These are phyloP conservation scores for Drosophila siamana DNA, from an alignment of 2,888 invertebrate species.

Conservation along the genomic window DNA sequence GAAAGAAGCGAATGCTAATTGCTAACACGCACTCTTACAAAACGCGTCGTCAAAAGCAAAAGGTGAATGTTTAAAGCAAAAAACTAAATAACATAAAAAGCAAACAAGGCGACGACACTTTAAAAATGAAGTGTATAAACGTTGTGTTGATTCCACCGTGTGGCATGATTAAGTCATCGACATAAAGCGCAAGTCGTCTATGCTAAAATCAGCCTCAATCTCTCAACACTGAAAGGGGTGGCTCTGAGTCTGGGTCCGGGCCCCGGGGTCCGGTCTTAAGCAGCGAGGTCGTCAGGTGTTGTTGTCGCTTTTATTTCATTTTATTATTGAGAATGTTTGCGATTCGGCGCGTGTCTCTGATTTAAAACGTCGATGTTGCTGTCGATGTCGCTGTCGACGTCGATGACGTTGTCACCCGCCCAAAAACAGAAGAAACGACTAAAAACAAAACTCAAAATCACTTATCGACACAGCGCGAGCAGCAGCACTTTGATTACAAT, in stretches of 20 bases:
- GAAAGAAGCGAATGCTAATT: conserved; percentile 68
- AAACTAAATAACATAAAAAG: background rate
- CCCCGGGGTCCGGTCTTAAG: conserved; percentile 49
- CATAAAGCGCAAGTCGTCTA: conserved; percentile 19
- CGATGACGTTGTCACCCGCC: conserved; percentile 10
- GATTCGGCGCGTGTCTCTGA: conserved; percentile 51
- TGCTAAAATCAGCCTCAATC: conserved; percentile 59
- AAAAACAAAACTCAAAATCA: conserved; percentile 18
- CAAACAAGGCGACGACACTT: conserved; percentile 26
- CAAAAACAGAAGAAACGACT: conserved; percentile 5
- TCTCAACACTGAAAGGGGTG: conserved; percentile 14
- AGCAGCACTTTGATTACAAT: conserved; percentile 50
- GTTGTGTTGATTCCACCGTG: conserved; percentile 17
- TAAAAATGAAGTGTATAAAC: conserved; percentile 4
- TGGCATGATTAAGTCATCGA: conserved; percentile 76
- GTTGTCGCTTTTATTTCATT: conserved; percentile 20
- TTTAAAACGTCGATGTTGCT: conserved; percentile 70
- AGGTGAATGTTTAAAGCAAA: conserved; percentile 69
- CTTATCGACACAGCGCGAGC: conserved; percentile 47
- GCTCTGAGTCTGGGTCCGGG: conserved; percentile 19
- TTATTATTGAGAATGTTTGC: conserved; percentile 37
- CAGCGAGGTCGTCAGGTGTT: conserved; percentile 73
- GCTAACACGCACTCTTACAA: conserved; percentile 57
- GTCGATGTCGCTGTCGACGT: conserved; percentile 45
- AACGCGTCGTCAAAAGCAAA: conserved; percentile 76